Percentiles rank a stretch among this genome's conserved stretches.
phyloP scores from a whole-genome alignment of 2,113 vertebrate genomes.

The Potamarius usumacintae region DNA sequence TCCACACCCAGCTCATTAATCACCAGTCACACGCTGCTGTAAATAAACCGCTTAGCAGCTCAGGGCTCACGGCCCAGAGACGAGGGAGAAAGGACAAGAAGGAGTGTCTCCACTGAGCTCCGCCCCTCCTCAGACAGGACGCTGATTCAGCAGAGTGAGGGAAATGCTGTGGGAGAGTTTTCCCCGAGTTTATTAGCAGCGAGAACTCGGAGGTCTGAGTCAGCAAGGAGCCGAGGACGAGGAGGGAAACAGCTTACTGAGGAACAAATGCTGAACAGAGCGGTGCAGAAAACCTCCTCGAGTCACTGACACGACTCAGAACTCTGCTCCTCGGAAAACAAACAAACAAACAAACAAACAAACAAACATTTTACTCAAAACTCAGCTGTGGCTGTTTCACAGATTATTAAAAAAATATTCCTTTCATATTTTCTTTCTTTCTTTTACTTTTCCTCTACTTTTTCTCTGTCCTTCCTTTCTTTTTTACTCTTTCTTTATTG shows the following conservation, averaged over 20 bases:
- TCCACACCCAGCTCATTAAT: conserved; percentile 27
- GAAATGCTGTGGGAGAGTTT: conserved; percentile 5
- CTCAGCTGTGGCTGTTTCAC: neutral
- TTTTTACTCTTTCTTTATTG: neutral
- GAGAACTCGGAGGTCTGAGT: neutral
- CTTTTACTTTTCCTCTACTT: neutral
- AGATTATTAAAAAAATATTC: neutral
- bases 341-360: neutral
- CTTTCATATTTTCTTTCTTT: neutral
- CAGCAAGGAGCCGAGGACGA: neutral
- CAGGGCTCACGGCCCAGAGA: neutral
- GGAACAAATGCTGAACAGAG: neutral
- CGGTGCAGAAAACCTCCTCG: conserved; percentile 20
- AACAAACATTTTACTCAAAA: neutral
- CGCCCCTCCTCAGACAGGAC: neutral
- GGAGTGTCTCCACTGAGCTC: conserved; percentile 10
- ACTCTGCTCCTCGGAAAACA: neutral
- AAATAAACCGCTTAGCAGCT: neutral
- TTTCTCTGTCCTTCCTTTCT: neutral
- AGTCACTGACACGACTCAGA: conserved; percentile 20
- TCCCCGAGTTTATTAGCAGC: neutral
- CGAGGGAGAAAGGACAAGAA: neutral
- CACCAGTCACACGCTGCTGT: neutral
- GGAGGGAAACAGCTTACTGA: neutral
- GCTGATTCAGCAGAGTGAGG: conserved; percentile 21